Conservation (phyloP, 1,140 invertebrate genomes). For the Nixonia krombeini region DNA sequence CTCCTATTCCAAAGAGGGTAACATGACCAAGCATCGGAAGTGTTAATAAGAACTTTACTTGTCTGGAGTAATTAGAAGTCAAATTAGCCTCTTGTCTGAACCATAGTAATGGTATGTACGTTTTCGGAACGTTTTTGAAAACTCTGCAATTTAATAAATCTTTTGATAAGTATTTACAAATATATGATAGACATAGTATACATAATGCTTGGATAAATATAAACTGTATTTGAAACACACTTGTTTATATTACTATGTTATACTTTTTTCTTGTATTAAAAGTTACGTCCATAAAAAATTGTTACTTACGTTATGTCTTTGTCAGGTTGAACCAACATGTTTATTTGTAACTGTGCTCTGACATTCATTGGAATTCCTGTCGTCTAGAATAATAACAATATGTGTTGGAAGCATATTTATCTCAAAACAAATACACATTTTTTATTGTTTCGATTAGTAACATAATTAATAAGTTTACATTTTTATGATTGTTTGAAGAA, state of each 20-base stretch:
- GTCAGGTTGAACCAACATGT: conserved; percentile 77
- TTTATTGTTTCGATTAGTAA: background rate
- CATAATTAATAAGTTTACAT: conserved; percentile 22
- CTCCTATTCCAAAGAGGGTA: conserved; percentile 70
- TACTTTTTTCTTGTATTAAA: no score
- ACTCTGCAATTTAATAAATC: conserved; percentile 65
- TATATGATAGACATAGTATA: no score
- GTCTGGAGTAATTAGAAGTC: conserved; percentile 73
- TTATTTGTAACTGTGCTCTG: conserved; percentile 81
- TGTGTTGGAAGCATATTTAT: conserved; percentile 11
- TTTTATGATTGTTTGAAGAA: no score
- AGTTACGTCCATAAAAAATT: conserved; percentile 1
- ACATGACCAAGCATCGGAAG: conserved; percentile 70
- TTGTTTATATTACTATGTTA: background rate
- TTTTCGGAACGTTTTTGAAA: conserved; percentile 71
- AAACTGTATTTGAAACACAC: background rate
- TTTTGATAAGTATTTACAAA: background rate
- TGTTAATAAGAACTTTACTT: conserved; percentile 73
- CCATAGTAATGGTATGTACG: conserved; percentile 81
- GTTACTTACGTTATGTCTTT: conserved; percentile 73
- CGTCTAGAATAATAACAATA: conserved; percentile 65
- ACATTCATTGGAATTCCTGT: conserved; percentile 80
- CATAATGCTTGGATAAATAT: no score
- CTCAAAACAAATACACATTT: background rate
- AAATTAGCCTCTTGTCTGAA: conserved; percentile 79